Evolutionary conservation across 2,888 invertebrate species (phyloP).

Genomic region (Oscheius myriophilus): DNA sequence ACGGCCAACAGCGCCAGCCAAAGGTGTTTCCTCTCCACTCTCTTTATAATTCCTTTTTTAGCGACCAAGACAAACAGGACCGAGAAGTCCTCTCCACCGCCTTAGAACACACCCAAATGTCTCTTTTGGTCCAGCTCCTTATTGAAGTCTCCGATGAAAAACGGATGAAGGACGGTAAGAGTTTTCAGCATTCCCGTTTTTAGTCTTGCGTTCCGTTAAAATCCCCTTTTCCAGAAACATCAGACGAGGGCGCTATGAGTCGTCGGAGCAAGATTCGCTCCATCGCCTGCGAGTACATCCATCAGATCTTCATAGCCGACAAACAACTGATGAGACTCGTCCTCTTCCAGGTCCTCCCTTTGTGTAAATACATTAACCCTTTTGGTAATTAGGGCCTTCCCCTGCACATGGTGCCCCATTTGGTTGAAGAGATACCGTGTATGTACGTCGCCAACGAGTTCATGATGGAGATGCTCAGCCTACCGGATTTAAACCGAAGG

Average conservation of each 20-base stretch:
- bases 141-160: constrained; percentile 45
- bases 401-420: constrained; percentile 36
- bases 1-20: constrained; percentile 18
- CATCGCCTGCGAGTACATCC: constrained; percentile 45
- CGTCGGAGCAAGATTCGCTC: constrained; percentile 31
- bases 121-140: constrained; percentile 42
- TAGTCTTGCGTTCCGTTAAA: not conserved
- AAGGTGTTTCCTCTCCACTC: not conserved
- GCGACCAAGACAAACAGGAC: constrained; percentile 39
- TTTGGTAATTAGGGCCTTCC: constrained; percentile 35
- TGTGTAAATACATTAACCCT: not conserved
- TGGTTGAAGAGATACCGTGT: constrained; percentile 47
- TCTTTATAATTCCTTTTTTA: constrained; percentile 4
- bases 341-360: constrained; percentile 39
- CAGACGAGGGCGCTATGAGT: constrained; percentile 21
- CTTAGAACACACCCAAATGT: constrained; percentile 38
- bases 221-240: constrained; percentile 13
- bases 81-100: constrained; percentile 38
- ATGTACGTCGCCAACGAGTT: constrained; percentile 36
- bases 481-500: constrained; percentile 38
- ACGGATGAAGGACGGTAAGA: constrained; percentile 37
- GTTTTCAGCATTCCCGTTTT: not conserved
- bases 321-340: constrained; percentile 41
- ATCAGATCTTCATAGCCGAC: constrained; percentile 42
- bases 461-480: constrained; percentile 37